A percentile compares a stretch with the other conserved stretches of the same genome.
phyloP scores from a whole-genome alignment of 2,888 invertebrate genomes.

The Eulithis testata region DNA sequence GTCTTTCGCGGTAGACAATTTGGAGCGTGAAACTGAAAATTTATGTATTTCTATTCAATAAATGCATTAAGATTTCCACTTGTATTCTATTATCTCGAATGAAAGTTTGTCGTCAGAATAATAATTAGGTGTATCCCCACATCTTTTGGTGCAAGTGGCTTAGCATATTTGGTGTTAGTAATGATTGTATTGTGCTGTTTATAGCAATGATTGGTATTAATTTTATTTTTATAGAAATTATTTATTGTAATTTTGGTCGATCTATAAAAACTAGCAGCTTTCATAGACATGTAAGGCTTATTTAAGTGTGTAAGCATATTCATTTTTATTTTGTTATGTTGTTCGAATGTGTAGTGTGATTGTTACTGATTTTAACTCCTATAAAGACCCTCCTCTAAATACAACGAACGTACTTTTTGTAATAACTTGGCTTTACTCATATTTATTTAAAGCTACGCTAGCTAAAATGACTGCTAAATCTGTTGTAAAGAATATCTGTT shows the following conservation, averaged over 20 bases:
- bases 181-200: conserved; percentile 1
- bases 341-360: too few species aligned
- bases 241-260: not conserved
- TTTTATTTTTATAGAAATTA: not conserved
- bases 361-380: too few species aligned
- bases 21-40: too few species aligned
- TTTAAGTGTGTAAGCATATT: not conserved
- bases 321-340: too few species aligned
- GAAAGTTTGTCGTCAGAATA: not conserved
- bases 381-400: not conserved
- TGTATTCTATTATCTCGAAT: not conserved
- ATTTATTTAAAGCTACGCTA: too few species aligned
- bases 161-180: conserved; percentile 11
- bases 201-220: too few species aligned
- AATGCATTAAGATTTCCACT: conserved; percentile 1
- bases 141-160: not conserved
- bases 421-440: not conserved
- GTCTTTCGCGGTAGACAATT: too few species aligned
- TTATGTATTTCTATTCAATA: too few species aligned
- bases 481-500: too few species aligned
- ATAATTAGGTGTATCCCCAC: not conserved
- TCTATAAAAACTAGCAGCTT: too few species aligned
- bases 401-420: conserved; percentile 3
- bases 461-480: too few species aligned
- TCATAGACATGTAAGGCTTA: too few species aligned